A percentile compares a stretch with the other conserved stretches of the same genome.
These are phyloP conservation scores for Chrysemys picta DNA, from an alignment of 2,113 vertebrate genomes.

Conservation along the genomic window DNA sequence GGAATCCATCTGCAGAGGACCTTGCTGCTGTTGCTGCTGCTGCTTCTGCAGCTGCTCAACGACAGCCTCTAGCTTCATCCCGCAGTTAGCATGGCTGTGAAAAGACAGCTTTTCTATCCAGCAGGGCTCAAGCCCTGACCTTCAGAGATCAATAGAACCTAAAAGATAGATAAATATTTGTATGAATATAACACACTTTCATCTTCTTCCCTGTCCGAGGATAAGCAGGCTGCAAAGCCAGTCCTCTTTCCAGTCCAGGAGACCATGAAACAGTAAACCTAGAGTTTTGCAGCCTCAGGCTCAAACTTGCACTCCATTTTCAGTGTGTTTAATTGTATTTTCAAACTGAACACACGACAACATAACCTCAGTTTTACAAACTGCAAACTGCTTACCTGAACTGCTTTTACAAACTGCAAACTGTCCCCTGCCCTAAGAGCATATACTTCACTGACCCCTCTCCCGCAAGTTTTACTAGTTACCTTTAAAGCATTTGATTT, in stretches of 20 bases:
- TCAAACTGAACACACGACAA: conserved; percentile 19
- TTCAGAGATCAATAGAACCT: conserved; percentile 82
- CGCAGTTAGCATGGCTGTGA: conserved; percentile 82
- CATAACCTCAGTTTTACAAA: neutral
- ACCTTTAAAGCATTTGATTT: neutral
- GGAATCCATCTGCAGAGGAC: conserved; percentile 87
- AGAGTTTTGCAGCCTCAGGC: conserved; percentile 46
- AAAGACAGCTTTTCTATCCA: conserved; percentile 22
- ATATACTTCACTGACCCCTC: neutral
- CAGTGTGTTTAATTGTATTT: conserved; percentile 63
- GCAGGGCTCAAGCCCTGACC: conserved; percentile 72
- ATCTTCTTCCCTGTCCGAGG: conserved; percentile 51
- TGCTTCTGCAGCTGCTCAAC: conserved; percentile 95
- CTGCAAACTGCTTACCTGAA: neutral
- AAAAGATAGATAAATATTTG: conserved; percentile 62
- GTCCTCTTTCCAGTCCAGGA: conserved; percentile 59
- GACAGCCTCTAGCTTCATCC: conserved; percentile 87
- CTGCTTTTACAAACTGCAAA: neutral
- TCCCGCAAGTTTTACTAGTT: neutral
- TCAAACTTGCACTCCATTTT: conserved; percentile 44
- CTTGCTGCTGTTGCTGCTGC: conserved; percentile 85
- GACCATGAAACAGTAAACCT: conserved; percentile 58
- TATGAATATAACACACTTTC: conserved; percentile 45
- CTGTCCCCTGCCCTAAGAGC: neutral
- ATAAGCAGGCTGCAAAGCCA: conserved; percentile 41